Evolutionary conservation across 2,888 invertebrate genomes (phyloP), one percentile per base, ranked within the genome.

Genomic region (Odontocolon sp.): DNA sequence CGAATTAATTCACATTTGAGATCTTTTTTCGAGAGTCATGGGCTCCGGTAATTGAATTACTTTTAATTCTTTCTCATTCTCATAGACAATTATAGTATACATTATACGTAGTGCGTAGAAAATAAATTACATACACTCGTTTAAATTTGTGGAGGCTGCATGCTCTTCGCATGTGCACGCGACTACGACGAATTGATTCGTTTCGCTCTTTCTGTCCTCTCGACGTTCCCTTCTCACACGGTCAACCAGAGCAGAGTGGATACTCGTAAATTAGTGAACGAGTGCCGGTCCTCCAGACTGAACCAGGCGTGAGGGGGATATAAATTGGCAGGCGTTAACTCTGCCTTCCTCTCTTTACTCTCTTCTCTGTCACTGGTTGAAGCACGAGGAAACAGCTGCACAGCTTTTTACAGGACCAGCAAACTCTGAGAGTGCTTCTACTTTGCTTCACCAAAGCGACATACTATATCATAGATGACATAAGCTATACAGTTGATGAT

Each of bases 241-340:
- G 52, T 11, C 21, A 36, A 56, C 42, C 50, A 50, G 71, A 57
- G 56, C 18, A 42, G 21, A 75, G 57, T 31, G 54, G 28, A 63
- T 59, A 75, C 78, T 80, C 78, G 78, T 80, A 78, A 78, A 80
- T 78, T 80, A 78, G 63, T 57, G 71, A 50, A 70, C 45, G 57
- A 38, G 76, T 54, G 59, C 45, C 11, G 21, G 23, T 16, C 23
- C 61, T 54, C 69, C 50, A 45, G 61, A 69, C 38, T 36, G 67
- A 61, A 50, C 33, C 64, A 66, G 42, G 28, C 66, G 78, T 66
- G 79, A 78, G 80, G 74, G 84, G 81, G n/a, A n/a, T n/a, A 86
- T 83, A 84, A 86, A 86, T 86, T 86, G 84, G 80, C 81, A 73
- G 78, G 79, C 81, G 84, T 83, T 85, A 84, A 84, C 81, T 82